Evolutionary conservation across 2,113 vertebrate genomes (phyloP).

Genomic region (Lanius collurio): DNA sequence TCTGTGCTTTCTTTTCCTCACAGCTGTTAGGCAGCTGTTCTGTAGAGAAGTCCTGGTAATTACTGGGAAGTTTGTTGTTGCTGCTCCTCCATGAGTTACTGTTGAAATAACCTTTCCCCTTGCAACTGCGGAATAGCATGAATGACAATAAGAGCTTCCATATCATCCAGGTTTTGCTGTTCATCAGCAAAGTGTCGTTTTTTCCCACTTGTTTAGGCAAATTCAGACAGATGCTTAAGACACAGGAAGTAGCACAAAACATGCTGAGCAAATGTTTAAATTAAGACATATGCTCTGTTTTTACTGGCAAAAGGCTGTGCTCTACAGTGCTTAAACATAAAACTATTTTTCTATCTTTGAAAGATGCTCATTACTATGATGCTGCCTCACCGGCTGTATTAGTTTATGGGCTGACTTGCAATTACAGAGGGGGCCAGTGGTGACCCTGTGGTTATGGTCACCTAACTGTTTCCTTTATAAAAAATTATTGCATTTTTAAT

Average conservation of each 20-base stretch:
- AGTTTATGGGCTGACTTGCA: neutral
- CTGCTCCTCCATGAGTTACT: neutral
- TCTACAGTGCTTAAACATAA: conserved; percentile 30
- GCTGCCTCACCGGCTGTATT: neutral
- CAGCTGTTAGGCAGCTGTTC: neutral
- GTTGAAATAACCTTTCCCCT: neutral
- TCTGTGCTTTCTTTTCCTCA: neutral
- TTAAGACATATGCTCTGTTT: conserved; percentile 58
- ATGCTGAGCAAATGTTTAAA: conserved; percentile 64
- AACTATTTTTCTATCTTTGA: conserved; percentile 27
- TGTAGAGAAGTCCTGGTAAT: neutral
- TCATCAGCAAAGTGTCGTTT: conserved; percentile 20
- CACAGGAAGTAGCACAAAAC: conserved; percentile 61
- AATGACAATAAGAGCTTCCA: neutral
- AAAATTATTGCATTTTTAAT: neutral
- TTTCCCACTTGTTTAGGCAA: conserved; percentile 37
- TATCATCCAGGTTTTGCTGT: neutral
- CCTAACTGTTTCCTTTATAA: neutral
- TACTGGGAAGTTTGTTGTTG: neutral
- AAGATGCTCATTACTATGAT: neutral
- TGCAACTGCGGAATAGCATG: neutral
- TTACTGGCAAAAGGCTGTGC: conserved; percentile 42
- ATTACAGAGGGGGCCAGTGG: neutral
- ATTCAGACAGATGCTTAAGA: conserved; percentile 65
- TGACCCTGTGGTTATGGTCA: neutral